Conservation (phyloP, 2,797 vertebrate genomes). For the Sebastes iracundus region DNA sequence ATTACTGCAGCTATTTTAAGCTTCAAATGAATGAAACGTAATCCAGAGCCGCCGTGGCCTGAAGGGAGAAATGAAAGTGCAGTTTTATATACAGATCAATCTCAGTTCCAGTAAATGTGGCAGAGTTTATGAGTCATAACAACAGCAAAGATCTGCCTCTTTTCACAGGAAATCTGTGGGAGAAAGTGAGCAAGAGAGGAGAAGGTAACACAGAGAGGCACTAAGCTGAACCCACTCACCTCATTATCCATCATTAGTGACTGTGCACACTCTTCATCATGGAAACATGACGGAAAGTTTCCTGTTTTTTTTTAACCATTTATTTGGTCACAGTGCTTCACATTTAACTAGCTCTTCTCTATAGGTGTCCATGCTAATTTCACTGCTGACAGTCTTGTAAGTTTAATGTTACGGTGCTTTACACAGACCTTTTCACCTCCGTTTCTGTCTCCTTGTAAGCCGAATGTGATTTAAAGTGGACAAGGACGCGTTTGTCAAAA, state of each 20-base stretch:
- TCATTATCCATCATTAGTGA: constrained; percentile 14
- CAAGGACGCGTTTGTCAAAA: constrained; percentile 37
- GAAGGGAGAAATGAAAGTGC: not conserved
- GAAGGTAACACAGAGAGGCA: not conserved
- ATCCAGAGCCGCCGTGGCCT: not conserved
- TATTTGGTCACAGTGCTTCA: constrained; percentile 4
- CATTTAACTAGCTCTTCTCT: constrained; percentile 2
- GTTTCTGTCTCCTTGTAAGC: not conserved
- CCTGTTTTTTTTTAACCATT: constrained; percentile 1
- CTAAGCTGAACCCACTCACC: constrained; percentile 23
- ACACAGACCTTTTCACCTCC: constrained; percentile 7
- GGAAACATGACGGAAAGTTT: constrained; percentile 28
- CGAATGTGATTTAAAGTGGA: constrained; percentile 11
- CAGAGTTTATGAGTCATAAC: not conserved
- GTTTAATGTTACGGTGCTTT: not conserved
- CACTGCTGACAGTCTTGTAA: not conserved
- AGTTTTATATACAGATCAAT: not conserved
- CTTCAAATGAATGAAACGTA: not conserved
- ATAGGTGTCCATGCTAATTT: not conserved
- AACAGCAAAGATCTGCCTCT: not conserved
- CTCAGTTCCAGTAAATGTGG: not conserved
- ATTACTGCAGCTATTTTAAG: not conserved
- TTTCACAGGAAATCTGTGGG: not conserved
- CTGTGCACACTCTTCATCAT: not conserved
- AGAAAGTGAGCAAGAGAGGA: not conserved